Conservation (phyloP, 2,888 invertebrate species). For the Nipponacmea schrenckii region DNA sequence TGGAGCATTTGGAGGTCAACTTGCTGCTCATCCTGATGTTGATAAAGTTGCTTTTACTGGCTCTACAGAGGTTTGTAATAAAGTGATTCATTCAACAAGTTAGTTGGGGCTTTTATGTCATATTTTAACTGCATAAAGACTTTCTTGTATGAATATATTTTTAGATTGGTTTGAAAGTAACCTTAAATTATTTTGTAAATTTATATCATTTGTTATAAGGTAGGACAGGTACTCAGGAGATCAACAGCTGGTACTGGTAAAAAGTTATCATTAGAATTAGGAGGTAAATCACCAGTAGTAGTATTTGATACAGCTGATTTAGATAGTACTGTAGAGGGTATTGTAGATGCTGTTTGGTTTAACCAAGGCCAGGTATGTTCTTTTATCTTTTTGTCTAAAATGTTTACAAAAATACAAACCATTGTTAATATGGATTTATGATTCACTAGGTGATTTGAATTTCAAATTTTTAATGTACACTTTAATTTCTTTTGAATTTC, state of each 20-base stretch:
- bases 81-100: not conserved
- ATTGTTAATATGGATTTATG: no score
- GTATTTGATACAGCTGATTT: constrained; percentile 73
- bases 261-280: constrained; percentile 67
- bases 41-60: constrained; percentile 68
- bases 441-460: no score
- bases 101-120: not conserved
- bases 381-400: no score
- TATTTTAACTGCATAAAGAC: not conserved
- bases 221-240: constrained; percentile 64
- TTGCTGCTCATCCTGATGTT: constrained; percentile 64
- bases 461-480: no score
- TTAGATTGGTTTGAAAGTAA: not conserved
- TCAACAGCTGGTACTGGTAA: constrained; percentile 66
- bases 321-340: constrained; percentile 72
- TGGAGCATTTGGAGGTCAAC: constrained; percentile 60
- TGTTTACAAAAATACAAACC: no score
- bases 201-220: constrained; percentile 38
- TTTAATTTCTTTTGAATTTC: no score
- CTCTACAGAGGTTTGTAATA: constrained; percentile 60
- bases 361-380: constrained; percentile 71
- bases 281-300: constrained; percentile 70
- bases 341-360: constrained; percentile 71
- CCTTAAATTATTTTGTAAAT: not conserved
- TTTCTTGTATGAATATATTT: not conserved